Conservation (phyloP, 2,797 vertebrate genomes). For the Mallotus villosus region DNA sequence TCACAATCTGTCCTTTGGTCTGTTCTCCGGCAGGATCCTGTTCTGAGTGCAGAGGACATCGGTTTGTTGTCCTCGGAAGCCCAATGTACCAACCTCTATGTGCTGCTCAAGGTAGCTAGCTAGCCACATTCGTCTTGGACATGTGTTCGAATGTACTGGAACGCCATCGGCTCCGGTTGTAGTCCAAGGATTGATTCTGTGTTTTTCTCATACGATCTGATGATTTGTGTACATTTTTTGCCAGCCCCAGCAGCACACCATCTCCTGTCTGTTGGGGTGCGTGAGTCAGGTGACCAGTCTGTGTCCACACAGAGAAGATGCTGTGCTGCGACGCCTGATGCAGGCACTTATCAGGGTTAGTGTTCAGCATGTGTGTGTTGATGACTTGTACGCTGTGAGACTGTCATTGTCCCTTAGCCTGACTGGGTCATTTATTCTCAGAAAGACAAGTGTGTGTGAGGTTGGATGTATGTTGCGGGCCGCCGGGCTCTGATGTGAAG, state of each 20-base stretch:
- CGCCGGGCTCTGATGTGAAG: not conserved
- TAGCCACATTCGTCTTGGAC: too few species aligned
- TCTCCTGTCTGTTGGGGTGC: conserved; percentile 77
- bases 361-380: not conserved
- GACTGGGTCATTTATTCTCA: not conserved
- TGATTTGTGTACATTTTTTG: conserved; percentile 11
- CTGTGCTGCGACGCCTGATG: conserved; percentile 70
- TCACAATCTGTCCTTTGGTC: not conserved
- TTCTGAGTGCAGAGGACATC: conserved; percentile 69
- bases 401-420: too few species aligned
- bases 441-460: not conserved
- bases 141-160: too few species aligned
- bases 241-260: conserved; percentile 74
- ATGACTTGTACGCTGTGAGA: not conserved
- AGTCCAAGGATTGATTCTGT: too few species aligned
- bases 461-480: too few species aligned
- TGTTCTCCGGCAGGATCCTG: conserved; percentile 68
- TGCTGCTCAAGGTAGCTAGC: conserved; percentile 67
- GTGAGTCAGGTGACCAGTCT: conserved; percentile 71
- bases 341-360: conserved; percentile 75
- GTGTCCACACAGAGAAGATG: conserved; percentile 75
- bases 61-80: conserved; percentile 46
- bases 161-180: too few species aligned
- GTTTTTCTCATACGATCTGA: not conserved
- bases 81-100: conserved; percentile 48